Percentiles rank a stretch among this genome's conserved stretches.
These are phyloP conservation scores for Enteromius trimaculatus DNA, from an alignment of 2,797 vertebrate species.

Conservation along the genomic window DNA sequence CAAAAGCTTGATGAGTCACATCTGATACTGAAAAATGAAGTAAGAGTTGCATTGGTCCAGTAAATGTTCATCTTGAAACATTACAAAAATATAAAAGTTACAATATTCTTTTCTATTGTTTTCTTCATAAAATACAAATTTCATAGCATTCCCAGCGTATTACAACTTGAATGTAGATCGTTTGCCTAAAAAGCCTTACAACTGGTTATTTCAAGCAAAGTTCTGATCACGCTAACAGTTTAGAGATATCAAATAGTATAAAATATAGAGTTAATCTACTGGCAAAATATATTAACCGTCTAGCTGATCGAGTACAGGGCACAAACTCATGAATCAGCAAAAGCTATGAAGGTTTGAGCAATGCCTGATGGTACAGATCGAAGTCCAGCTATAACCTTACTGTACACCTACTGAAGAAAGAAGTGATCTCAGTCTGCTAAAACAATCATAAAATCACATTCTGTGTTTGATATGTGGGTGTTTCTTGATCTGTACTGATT, in stretches of 20 bases:
- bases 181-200: background rate
- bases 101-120: background rate
- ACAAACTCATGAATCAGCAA: background rate
- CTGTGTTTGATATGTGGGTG: background rate
- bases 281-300: background rate
- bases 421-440: background rate
- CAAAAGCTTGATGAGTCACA: background rate
- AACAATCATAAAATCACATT: background rate
- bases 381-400: background rate
- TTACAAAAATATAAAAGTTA: too few relatives aligned
- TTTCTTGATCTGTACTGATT: background rate
- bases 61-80: too few relatives aligned
- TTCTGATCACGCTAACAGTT: background rate
- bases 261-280: background rate
- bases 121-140: background rate
- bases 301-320: background rate
- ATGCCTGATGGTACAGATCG: constrained; percentile 14
- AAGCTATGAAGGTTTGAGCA: background rate
- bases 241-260: background rate
- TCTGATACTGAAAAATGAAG: background rate
- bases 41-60: too few relatives aligned
- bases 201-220: background rate
- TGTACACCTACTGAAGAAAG: background rate
- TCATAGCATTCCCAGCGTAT: background rate
- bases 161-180: background rate